These are phyloP conservation scores for Gallinago undulata DNA, from an alignment of 2,113 vertebrate species.

Conservation along the genomic window DNA sequence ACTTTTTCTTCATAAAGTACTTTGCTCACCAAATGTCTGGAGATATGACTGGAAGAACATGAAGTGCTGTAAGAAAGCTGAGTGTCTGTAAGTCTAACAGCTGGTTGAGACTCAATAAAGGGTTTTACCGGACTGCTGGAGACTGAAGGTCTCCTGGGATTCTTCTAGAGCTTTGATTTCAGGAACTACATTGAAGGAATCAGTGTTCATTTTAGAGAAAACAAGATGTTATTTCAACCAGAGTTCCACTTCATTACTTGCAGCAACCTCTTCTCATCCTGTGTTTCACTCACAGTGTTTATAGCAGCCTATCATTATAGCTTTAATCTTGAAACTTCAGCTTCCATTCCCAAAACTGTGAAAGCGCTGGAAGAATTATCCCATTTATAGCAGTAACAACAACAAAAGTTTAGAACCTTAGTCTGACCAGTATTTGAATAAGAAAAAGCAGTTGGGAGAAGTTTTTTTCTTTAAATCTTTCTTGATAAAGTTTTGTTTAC, in stretches of 20 bases:
- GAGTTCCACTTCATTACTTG: background rate
- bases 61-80: background rate
- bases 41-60: background rate
- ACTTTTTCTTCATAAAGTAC: background rate
- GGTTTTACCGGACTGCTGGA: background rate
- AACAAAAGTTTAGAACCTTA: background rate
- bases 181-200: background rate
- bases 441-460: background rate
- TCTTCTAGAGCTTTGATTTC: conserved; percentile 5
- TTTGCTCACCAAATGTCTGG: background rate
- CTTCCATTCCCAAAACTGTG: background rate
- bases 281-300: background rate
- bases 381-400: background rate
- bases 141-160: background rate
- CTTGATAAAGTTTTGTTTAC: background rate
- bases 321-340: background rate
- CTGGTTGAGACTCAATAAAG: background rate
- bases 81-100: background rate
- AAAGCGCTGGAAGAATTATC: background rate
- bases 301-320: background rate
- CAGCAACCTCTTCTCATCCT: background rate
- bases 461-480: background rate
- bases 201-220: background rate
- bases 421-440: background rate
- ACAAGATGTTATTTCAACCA: background rate